Base-by-base conservation (phyloP, 2,797 vertebrate species). In the Pseudocheirus occidentalis region DNA sequence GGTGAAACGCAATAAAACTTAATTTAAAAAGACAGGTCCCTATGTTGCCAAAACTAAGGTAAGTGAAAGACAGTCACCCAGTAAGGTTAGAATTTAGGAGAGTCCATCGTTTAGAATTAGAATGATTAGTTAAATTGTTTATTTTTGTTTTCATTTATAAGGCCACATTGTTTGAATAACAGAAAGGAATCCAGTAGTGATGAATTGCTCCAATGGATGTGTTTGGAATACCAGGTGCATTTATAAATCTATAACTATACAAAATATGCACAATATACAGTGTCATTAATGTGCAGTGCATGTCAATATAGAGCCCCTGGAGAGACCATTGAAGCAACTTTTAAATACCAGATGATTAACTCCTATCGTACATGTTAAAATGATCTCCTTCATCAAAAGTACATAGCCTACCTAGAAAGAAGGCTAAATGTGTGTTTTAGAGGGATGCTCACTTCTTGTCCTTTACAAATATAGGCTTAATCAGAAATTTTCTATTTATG, bases 31-130 rank as follows among this genome's bases (percentile, higher is more conserved):
- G 28, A 55, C 62, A 97, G 29, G 50, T n/a, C 29, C 0, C 0
- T 53, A 97, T 54, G 92, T 91, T 21, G 50, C 55, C 7, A 95
- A 94, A 52, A 93, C 91, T 92, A 96, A 98, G 97, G 98, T 98
- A 96, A 91, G 81, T 97, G 97, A 98, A 98, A 98, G 95, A 97
- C 92, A 96, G 90, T 81, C 93, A 53, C 90, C 95, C 89, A 0
- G 5, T 3, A 56, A 92, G 94, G 92, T 5, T 50, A 59, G 55
- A 73, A 90, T 55, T 53, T 31, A 59, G 58, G 1, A 58, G 4
- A 53, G 90, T 66, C 62, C 55, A 91, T 53, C 91, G 93, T 95
- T 95, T 94, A 93, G 90, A 91, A 90, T 53, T 87, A 89, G 90
- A 95, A 91, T 89, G 73, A 40, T 55, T 91, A 95, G 54, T 55